Percentiles rank a stretch among this genome's conserved stretches.
phyloP scores from a whole-genome alignment of 2,113 vertebrate species.

The Bubo scandiacus region DNA sequence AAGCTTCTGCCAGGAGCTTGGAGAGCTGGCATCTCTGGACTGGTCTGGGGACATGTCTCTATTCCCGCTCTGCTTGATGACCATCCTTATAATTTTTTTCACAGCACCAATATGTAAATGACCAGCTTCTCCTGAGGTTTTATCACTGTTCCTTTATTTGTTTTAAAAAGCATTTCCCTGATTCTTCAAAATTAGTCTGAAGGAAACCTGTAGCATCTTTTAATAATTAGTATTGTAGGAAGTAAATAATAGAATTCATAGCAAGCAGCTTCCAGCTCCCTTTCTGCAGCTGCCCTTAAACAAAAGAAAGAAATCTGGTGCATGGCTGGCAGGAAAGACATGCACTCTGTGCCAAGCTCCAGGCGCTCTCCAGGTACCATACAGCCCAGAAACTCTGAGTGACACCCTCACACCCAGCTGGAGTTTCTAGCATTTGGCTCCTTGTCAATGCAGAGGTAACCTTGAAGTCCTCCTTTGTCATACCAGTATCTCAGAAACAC shows the following conservation, averaged over 20 bases:
- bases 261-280: not conserved
- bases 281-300: not conserved
- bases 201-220: not conserved
- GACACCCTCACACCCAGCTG: not conserved
- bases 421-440: not conserved
- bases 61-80: not conserved
- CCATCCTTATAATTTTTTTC: not conserved
- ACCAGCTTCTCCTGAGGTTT: not conserved
- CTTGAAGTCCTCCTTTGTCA: not conserved
- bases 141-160: not conserved
- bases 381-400: not conserved
- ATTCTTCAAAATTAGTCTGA: not conserved
- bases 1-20: not conserved
- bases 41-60: not conserved
- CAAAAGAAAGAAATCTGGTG: not conserved
- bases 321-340: not conserved
- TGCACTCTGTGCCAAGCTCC: not conserved
- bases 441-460: not conserved
- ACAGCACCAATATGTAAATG: not conserved
- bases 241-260: not conserved
- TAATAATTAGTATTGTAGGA: not conserved
- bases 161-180: not conserved
- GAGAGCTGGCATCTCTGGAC: not conserved
- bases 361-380: not conserved
- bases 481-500: not conserved